Conservation (phyloP, 1,140 invertebrate genomes). For the Palaemon carinicauda region DNA sequence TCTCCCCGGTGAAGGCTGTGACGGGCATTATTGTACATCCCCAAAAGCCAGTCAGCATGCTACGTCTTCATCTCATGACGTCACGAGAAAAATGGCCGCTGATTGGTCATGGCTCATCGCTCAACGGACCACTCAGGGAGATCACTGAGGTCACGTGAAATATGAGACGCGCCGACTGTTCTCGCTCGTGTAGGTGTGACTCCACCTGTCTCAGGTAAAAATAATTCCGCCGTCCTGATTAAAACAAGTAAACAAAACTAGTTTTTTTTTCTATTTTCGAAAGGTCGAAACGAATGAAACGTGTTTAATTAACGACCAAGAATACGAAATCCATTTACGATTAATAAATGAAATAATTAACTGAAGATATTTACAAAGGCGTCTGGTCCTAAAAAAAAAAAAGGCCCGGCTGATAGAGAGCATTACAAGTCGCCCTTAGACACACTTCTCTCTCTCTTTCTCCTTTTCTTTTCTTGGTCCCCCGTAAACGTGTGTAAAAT, state of each 20-base stretch:
- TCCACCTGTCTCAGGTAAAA: background rate
- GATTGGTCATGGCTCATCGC: conserved; percentile 40
- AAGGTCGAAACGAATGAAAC: background rate
- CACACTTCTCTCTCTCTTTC: background rate
- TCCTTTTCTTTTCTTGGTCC: background rate
- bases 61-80: conserved; percentile 33
- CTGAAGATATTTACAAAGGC: too few species aligned
- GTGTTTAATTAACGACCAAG: too few species aligned
- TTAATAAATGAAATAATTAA: too few species aligned
- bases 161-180: conserved; percentile 7
- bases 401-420: too few species aligned
- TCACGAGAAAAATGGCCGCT: conserved; percentile 29
- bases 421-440: background rate
- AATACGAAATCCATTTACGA: too few species aligned
- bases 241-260: background rate
- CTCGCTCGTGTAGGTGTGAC: background rate
- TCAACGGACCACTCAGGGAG: conserved; percentile 32
- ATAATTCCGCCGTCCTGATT: background rate
- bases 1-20: too few species aligned
- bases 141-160: conserved; percentile 33
- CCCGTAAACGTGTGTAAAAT: background rate
- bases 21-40: too few species aligned
- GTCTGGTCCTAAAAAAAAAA: too few species aligned
- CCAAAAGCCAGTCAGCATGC: background rate
- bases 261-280: background rate